Conservation (phyloP, 1,140 invertebrate genomes). For the Gryon sp. region DNA sequence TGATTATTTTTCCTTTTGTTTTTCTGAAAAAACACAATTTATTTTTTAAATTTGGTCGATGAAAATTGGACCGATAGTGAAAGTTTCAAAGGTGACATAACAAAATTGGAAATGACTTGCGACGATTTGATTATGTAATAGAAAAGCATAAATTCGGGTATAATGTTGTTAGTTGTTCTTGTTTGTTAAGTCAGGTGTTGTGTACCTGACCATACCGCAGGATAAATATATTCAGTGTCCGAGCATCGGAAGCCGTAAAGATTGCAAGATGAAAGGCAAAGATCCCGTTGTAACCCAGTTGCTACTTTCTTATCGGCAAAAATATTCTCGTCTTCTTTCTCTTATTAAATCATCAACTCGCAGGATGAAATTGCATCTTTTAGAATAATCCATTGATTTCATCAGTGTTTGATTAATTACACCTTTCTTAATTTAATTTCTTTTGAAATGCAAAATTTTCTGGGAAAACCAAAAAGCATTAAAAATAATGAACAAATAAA, state of each 20-base stretch:
- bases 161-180: not conserved
- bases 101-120: conserved; percentile 7
- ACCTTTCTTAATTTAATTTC: not conserved
- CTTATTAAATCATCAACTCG: conserved; percentile 37
- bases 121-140: conserved; percentile 24
- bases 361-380: conserved; percentile 40
- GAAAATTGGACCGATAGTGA: conserved; percentile 6
- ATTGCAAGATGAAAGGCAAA: conserved; percentile 72
- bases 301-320: conserved; percentile 70
- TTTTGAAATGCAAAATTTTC: no score
- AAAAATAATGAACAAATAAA: no score
- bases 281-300: conserved; percentile 79
- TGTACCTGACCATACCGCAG: conserved; percentile 24
- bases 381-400: conserved; percentile 39
- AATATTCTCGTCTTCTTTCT: conserved; percentile 60
- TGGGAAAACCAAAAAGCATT: no score
- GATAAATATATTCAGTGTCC: conserved; percentile 33
- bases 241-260: conserved; percentile 36
- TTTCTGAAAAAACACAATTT: no score
- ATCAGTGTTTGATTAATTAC: conserved; percentile 6
- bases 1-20: no score
- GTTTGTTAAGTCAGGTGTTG: conserved; percentile 18
- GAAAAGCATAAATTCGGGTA: conserved; percentile 22
- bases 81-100: not conserved
- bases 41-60: no score